Evolutionary conservation across 2,113 vertebrate genomes (phyloP), one percentile per base, ranked within the genome.

Genomic region (Siniperca chuatsi): DNA sequence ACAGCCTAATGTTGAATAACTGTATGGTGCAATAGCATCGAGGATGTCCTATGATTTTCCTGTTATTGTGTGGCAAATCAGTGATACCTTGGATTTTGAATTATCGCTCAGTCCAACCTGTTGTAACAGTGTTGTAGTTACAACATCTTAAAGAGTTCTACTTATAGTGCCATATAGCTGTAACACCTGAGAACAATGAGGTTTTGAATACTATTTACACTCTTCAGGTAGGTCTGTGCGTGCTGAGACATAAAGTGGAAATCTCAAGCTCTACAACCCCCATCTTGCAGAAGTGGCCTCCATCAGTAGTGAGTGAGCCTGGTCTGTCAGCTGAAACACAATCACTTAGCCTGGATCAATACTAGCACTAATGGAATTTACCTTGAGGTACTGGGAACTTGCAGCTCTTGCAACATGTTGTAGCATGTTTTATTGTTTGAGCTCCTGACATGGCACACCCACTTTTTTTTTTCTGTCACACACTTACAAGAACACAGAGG

Each of bases 381-480:
- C 88, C 90, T 93, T 85, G 64, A 90, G 87, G 84, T 89, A 87
- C 78, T 90, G 75, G 76, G 87, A 86, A 72, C 75, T 75, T 46
- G 73, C 84, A 89, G 84, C 77, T 93, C 85, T 92, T 92, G 76
- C 82, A 91, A 93, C 95, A 95, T 93, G 94, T 91, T 87, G 85
- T 80, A 89, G 95, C 95, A 90, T 92, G 95, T 93, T 92, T 92
- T 87, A 94, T 91, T 93, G 90, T 92, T 88, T 50, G 88, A 85
- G 81, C 78, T 90, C 70, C 71, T 82, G 37, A 79, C 80, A 89
- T 64, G 89, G 83, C 92, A 91, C 92, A 89, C 89, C 90, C 92
- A 89, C 92, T 70, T 79, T 81, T 46, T 58, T 62, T 58, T 71
- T 54, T 61, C 76, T 82, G 57, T 82, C 75, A 71, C 44, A 87